Base-by-base conservation (phyloP, 1,140 invertebrate species). In the Brachionus sp. region DNA sequence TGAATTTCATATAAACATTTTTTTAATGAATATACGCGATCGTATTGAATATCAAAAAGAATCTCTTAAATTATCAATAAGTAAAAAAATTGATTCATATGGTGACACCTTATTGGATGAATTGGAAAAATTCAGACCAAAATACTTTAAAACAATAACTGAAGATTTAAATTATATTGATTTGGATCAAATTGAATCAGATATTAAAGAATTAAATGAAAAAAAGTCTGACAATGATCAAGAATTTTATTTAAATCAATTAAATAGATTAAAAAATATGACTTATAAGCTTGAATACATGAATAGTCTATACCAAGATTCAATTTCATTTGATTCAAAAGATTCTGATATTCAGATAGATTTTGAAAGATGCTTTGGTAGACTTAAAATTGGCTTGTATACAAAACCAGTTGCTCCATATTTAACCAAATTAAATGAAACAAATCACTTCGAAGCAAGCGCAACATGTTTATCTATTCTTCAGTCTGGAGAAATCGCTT, bases 111-210 rank as follows among this genome's bases (percentile, higher is more conserved):
- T 70, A 9, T 10, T 70, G 29, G 33, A 70, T n/a, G 35, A 70
- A n/a, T 37, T 37, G 35, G 35, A 70, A 19, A 70, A 70, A 70
- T 70, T 35, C n/a, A 9, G 35, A 19, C 29, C 29, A 70, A 70
- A 37, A 70, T 37, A 37, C n/a, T 19, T 37, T n/a, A 37, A 70
- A 35, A 70, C 13, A n/a, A 37, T 70, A 5, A 13, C n/a, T 4
- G n/a, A 35, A n/a, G 10, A 70, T 70, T 37, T 70, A 70, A 70
- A 70, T 19, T n/a, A 16, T 13, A 37, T 70, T 7, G 33, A 70
- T 70, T 70, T 70, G n/a, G 33, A 70, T 37, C 66, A 70, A 37
- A 37, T 19, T 13, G 66, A 70, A 70, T 19, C 29, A 42, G 66
- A 37, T n/a, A 6, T 70, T 9, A 70, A 37, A 13, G 13, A 35